phyloP scores from a whole-genome alignment of 2,888 invertebrate genomes.

The Xylocampa areola region DNA sequence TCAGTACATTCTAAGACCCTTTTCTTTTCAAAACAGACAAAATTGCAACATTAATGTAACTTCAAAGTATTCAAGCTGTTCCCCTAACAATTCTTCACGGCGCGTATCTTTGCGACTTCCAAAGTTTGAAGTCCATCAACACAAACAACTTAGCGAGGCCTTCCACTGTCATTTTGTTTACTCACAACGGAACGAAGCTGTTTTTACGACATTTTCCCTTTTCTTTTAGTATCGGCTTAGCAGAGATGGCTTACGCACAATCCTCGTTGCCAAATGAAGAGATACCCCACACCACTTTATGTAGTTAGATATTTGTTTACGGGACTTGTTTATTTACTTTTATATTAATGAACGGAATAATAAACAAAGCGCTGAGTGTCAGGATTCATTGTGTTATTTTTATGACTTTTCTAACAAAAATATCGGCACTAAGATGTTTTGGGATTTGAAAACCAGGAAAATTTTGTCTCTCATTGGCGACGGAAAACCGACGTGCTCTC shows the following conservation, averaged over 20 bases:
- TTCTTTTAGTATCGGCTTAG: slow-evolving; percentile 50
- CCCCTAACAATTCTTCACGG: slow-evolving; percentile 40
- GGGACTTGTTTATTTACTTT: slow-evolving; percentile 43
- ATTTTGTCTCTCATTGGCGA: slow-evolving; percentile 12
- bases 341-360: slow-evolving; percentile 34
- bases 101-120: slow-evolving; percentile 40
- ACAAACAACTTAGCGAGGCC: slow-evolving; percentile 43
- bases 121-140: slow-evolving; percentile 48
- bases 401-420: slow-evolving; percentile 43
- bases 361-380: slow-evolving; percentile 47
- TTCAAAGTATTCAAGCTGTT: slow-evolving; percentile 53
- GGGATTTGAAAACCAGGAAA: too few species aligned
- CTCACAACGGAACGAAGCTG: slow-evolving; percentile 30
- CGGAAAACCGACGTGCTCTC: too few species aligned
- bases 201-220: slow-evolving; percentile 52
- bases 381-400: slow-evolving; percentile 47
- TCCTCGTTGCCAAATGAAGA: slow-evolving; percentile 29
- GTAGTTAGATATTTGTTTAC: slow-evolving; percentile 60
- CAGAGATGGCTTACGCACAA: slow-evolving; percentile 38
- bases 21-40: slow-evolving; percentile 44
- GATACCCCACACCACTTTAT: slow-evolving; percentile 40
- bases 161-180: slow-evolving; percentile 45
- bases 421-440: slow-evolving; percentile 20
- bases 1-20: slow-evolving; percentile 21
- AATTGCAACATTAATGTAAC: slow-evolving; percentile 45